A percentile compares a stretch with the other conserved stretches of the same genome.
Conservation (phyloP, 1,140 invertebrate genomes). For the Lepidurus arcticus region DNA sequence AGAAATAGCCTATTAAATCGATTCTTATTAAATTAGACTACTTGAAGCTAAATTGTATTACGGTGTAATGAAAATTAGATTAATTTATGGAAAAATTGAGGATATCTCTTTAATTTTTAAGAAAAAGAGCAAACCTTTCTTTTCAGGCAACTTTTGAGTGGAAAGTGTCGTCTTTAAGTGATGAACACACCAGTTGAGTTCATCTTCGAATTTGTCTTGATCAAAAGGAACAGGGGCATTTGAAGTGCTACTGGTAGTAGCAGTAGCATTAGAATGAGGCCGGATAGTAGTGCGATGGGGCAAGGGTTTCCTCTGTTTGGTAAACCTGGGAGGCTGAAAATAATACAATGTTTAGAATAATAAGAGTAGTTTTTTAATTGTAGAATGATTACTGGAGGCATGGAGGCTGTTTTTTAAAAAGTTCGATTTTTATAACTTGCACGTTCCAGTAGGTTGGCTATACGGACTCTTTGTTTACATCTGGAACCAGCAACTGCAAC, state of each 20-base stretch:
- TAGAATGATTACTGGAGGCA: no score
- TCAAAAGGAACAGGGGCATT: background rate
- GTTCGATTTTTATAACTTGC: no score
- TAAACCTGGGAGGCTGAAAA: background rate
- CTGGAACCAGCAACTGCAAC: no score
- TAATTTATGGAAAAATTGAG: background rate
- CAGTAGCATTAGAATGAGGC: background rate
- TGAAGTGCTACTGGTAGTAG: background rate
- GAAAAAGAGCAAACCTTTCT: background rate
- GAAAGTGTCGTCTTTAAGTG: background rate
- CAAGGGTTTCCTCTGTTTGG: background rate
- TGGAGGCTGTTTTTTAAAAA: no score
- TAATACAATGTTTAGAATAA: background rate
- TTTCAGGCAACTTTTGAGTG: background rate
- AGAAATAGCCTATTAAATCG: no score
- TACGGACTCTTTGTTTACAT: no score
- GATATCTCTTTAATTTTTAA: background rate
- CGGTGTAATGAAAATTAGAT: background rate
- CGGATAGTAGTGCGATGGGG: background rate
- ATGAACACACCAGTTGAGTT: background rate
- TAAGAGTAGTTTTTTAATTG: no score
- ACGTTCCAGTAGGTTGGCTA: no score
- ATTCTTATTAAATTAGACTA: background rate
- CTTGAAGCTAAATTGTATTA: no score
- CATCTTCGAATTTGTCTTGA: background rate